Conservation (phyloP, 2,113 vertebrate species). For the Cephalopterus ornatus region DNA sequence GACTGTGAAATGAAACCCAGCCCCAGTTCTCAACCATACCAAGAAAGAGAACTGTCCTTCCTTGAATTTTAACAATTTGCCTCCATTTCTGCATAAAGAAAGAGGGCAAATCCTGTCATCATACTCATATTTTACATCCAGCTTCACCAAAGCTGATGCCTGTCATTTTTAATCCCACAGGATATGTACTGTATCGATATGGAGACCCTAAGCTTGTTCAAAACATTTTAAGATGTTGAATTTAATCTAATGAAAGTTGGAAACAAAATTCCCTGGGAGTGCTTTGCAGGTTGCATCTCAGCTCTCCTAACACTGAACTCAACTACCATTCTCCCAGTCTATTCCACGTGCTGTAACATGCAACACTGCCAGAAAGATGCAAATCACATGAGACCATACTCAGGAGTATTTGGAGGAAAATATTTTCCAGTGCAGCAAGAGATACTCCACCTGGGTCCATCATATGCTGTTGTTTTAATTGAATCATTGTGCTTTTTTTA, state of each 20-base stretch:
- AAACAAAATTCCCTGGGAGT: not conserved
- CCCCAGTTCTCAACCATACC: not conserved
- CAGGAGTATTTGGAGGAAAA: not conserved
- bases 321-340: not conserved
- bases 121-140: not conserved
- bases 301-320: not conserved
- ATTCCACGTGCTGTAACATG: not conserved
- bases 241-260: not conserved
- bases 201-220: not conserved
- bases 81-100: not conserved
- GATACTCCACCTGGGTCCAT: not conserved
- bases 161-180: not conserved
- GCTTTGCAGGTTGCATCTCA: not conserved
- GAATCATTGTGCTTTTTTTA: not conserved
- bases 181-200: not conserved
- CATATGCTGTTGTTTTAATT: not conserved
- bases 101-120: not conserved
- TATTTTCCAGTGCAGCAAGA: not conserved
- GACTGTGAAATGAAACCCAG: conserved; percentile 12
- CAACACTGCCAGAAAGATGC: not conserved
- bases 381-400: not conserved
- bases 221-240: not conserved
- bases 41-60: not conserved
- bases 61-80: not conserved
- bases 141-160: not conserved